Evolutionary conservation across 2,113 vertebrate genomes (phyloP).

Genomic region (Arothron firmamentum): DNA sequence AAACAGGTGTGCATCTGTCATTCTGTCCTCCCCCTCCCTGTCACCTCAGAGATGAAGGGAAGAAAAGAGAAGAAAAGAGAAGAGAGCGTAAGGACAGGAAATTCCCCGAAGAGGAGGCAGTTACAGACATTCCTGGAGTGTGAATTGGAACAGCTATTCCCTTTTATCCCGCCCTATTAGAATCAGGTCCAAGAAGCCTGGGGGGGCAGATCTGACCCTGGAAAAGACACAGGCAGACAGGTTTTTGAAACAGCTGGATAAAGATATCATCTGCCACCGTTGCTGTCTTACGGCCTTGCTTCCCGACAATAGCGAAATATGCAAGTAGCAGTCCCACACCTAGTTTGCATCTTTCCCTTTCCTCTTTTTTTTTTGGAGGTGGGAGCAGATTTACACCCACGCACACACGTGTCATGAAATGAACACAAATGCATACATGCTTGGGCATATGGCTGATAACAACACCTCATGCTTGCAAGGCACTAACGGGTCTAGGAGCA

Average conservation of each 20-base stretch:
- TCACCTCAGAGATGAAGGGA: slow-evolving; percentile 65
- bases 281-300: slow-evolving; percentile 53
- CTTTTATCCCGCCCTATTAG: slow-evolving; percentile 54
- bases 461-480: not conserved
- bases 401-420: not conserved
- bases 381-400: not conserved
- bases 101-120: slow-evolving; percentile 67
- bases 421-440: not conserved
- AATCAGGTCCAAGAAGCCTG: slow-evolving; percentile 65
- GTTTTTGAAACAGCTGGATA: slow-evolving; percentile 66
- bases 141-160: slow-evolving; percentile 60
- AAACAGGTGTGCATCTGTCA: slow-evolving; percentile 72
- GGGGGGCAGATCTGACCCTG: slow-evolving; percentile 65
- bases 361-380: not conserved
- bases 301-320: slow-evolving; percentile 36
- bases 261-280: slow-evolving; percentile 75
- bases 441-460: not conserved
- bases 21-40: slow-evolving; percentile 57
- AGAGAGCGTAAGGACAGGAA: slow-evolving; percentile 47
- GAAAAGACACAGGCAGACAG: slow-evolving; percentile 24
- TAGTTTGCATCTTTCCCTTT: not conserved
- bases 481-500: not conserved
- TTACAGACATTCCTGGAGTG: slow-evolving; percentile 73
- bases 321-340: slow-evolving; percentile 4
- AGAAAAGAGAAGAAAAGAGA: slow-evolving; percentile 30